Evolutionary conservation across 2,888 invertebrate genomes (phyloP).

Genomic region (Patella pellucida): DNA sequence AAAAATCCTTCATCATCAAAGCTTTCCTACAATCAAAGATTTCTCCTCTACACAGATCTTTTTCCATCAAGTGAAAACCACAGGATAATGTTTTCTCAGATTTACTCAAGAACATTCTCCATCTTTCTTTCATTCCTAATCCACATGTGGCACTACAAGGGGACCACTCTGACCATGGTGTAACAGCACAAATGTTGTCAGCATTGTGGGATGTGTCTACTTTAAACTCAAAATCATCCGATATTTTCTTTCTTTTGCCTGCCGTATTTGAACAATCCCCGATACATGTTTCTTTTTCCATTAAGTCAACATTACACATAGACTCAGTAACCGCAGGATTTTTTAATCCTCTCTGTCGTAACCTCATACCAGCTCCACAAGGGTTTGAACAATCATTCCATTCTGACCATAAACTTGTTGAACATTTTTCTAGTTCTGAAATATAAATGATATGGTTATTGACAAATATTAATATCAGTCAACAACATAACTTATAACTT

Average conservation of each 20-base stretch:
- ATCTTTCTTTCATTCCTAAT: constrained; percentile 73
- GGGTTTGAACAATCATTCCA: constrained; percentile 73
- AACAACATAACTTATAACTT: too few relatives aligned
- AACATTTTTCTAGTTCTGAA: constrained; percentile 75
- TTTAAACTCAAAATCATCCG: constrained; percentile 54
- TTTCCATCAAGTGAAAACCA: constrained; percentile 58
- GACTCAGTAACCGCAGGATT: constrained; percentile 56
- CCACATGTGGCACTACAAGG: constrained; percentile 87
- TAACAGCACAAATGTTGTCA: constrained; percentile 74
- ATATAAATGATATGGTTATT: background rate
- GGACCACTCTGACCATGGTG: constrained; percentile 88
- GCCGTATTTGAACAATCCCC: constrained; percentile 53
- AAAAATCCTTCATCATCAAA: constrained; percentile 68
- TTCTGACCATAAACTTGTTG: constrained; percentile 72
- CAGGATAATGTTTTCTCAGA: constrained; percentile 51
- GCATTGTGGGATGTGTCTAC: constrained; percentile 49
- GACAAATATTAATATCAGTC: too few relatives aligned
- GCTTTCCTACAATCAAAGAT: constrained; percentile 65
- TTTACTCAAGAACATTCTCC: constrained; percentile 59
- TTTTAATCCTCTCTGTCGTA: constrained; percentile 73
- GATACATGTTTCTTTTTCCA: constrained; percentile 65
- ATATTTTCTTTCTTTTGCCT: constrained; percentile 32
- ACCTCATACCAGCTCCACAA: constrained; percentile 77
- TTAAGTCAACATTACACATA: constrained; percentile 59
- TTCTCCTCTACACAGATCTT: constrained; percentile 57